These are phyloP conservation scores for Apus apus DNA, from an alignment of 2,113 vertebrate species.

Conservation along the genomic window DNA sequence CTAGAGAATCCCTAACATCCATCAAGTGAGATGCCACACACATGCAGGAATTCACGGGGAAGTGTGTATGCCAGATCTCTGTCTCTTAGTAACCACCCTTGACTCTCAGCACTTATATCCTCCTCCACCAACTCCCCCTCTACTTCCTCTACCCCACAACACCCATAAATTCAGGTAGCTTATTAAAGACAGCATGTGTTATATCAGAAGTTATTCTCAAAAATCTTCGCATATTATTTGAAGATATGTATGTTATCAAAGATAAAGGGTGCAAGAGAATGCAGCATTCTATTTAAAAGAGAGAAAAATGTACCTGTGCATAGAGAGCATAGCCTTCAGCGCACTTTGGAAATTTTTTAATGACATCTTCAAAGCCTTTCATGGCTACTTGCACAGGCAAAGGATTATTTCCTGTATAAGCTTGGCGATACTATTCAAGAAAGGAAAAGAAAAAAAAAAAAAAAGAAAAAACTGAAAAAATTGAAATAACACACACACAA, in stretches of 20 bases:
- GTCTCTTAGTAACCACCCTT: background rate
- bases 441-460: background rate
- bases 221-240: background rate
- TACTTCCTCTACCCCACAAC: background rate
- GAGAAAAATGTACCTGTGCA: slow-evolving; percentile 86
- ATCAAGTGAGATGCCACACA: background rate
- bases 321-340: slow-evolving; percentile 97
- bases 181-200: background rate
- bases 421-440: slow-evolving; percentile 90
- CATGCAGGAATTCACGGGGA: background rate
- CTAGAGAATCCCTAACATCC: background rate
- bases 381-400: slow-evolving; percentile 94
- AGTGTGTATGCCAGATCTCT: background rate
- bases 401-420: slow-evolving; percentile 95
- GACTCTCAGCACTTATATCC: background rate
- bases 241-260: background rate
- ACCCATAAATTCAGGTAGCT: background rate
- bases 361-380: slow-evolving; percentile 96
- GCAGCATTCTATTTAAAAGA: background rate
- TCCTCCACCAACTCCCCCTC: background rate
- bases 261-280: background rate
- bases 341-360: slow-evolving; percentile 92
- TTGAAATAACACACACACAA: background rate
- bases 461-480: background rate
- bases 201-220: background rate